These are phyloP conservation scores for Gymnothorax javanicus DNA, from an alignment of 2,797 vertebrate genomes.

Conservation along the genomic window DNA sequence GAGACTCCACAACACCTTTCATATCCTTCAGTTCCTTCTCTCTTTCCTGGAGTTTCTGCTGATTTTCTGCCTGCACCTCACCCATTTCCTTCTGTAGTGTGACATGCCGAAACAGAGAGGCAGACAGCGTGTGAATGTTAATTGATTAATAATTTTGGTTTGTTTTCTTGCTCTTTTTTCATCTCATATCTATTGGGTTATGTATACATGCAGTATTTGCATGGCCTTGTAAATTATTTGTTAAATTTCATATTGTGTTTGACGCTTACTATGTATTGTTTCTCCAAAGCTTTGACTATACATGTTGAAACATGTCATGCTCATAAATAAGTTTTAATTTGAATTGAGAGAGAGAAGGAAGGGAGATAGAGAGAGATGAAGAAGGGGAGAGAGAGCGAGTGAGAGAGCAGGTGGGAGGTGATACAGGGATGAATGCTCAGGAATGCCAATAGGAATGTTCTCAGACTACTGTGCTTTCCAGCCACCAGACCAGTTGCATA, in stretches of 20 bases:
- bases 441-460: conserved; percentile 32
- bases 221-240: too few species aligned
- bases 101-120: conserved; percentile 3
- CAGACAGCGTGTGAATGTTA: too few species aligned
- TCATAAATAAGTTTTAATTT: too few species aligned
- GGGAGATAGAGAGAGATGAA: neutral
- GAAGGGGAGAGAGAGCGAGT: neutral
- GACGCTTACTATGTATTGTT: too few species aligned
- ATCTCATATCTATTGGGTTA: too few species aligned
- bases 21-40: conserved; percentile 74
- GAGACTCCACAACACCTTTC: conserved; percentile 70
- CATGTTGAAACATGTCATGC: too few species aligned
- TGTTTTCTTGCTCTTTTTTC: too few species aligned
- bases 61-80: conserved; percentile 61
- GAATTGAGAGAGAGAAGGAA: neutral
- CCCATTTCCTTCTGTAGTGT: conserved; percentile 64
- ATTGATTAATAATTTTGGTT: too few species aligned
- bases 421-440: conserved; percentile 10
- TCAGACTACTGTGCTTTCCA: conserved; percentile 8
- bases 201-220: too few species aligned
- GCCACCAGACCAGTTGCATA: neutral
- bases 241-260: too few species aligned
- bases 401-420: neutral
- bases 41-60: conserved; percentile 67
- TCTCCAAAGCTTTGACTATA: too few species aligned